phyloP scores from a whole-genome alignment of 2,113 vertebrate species.

The Phylloscopus trochilus region DNA sequence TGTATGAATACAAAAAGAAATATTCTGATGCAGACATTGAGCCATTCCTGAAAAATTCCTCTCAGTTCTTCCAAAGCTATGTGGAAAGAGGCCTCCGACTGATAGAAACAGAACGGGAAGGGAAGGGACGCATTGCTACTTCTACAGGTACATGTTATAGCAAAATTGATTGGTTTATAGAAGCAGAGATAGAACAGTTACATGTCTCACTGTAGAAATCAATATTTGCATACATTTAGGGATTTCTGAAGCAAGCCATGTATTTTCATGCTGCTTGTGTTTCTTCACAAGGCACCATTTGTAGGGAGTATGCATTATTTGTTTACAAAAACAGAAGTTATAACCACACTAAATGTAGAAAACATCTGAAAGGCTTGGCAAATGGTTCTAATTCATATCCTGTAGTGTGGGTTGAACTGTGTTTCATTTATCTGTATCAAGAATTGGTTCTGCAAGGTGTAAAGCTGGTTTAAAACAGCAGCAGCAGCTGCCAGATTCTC shows the following conservation, averaged over 20 bases:
- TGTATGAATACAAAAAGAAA: slow-evolving; percentile 98
- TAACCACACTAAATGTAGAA: background rate
- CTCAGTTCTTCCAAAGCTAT: slow-evolving; percentile 98
- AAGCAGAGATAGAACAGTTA: background rate
- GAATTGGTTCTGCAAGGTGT: background rate
- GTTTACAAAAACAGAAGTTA: background rate
- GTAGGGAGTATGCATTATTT: background rate
- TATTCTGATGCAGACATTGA: slow-evolving; percentile 95
- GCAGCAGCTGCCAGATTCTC: background rate
- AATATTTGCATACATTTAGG: background rate
- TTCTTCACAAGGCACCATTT: background rate
- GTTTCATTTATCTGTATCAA: background rate
- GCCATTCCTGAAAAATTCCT: slow-evolving; percentile 94
- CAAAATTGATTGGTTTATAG: background rate
- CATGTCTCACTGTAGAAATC: background rate
- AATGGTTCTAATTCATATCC: background rate
- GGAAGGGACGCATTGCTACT: slow-evolving; percentile 84
- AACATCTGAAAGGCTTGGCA: background rate
- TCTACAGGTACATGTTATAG: slow-evolving; percentile 76
- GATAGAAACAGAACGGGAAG: slow-evolving; percentile 93
- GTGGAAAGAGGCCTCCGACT: slow-evolving; percentile 95
- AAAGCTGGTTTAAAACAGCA: background rate
- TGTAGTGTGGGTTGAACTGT: background rate
- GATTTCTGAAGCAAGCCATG: background rate
- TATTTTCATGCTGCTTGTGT: background rate